Percentiles rank a stretch among this genome's conserved stretches.
phyloP scores from a whole-genome alignment of 2,113 vertebrate genomes.

The Menura novaehollandiae region DNA sequence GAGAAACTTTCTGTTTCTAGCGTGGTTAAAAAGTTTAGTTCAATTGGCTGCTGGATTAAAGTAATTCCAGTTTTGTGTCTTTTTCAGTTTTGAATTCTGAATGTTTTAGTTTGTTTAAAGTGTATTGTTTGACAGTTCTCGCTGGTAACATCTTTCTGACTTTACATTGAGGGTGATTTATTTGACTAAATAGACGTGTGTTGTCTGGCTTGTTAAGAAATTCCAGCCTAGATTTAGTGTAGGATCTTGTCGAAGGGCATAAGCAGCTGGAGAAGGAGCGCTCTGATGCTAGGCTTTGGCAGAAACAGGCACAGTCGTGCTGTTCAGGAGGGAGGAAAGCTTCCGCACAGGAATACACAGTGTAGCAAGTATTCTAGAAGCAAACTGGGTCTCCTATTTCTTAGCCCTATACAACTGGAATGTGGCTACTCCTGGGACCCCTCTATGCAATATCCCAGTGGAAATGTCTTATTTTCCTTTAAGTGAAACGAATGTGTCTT shows the following conservation, averaged over 20 bases:
- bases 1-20: background rate
- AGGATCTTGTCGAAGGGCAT: background rate
- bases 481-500: background rate
- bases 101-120: background rate
- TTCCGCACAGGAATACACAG: fast-evolving
- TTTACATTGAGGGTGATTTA: background rate
- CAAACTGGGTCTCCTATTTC: background rate
- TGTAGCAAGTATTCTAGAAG: background rate
- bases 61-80: background rate
- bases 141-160: background rate
- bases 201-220: background rate
- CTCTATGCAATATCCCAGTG: background rate
- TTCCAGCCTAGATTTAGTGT: background rate
- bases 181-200: background rate
- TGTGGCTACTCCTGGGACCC: fast-evolving
- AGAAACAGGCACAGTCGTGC: background rate
- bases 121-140: background rate
- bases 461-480: background rate
- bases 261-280: background rate
- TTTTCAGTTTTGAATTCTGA: background rate
- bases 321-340: background rate
- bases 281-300: background rate
- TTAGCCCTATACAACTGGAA: background rate
- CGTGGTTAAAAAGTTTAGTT: background rate
- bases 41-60: background rate